A percentile compares a stretch with the other conserved stretches of the same genome.
Conservation (phyloP, 2,888 invertebrate genomes). For the Anorthoa munda region DNA sequence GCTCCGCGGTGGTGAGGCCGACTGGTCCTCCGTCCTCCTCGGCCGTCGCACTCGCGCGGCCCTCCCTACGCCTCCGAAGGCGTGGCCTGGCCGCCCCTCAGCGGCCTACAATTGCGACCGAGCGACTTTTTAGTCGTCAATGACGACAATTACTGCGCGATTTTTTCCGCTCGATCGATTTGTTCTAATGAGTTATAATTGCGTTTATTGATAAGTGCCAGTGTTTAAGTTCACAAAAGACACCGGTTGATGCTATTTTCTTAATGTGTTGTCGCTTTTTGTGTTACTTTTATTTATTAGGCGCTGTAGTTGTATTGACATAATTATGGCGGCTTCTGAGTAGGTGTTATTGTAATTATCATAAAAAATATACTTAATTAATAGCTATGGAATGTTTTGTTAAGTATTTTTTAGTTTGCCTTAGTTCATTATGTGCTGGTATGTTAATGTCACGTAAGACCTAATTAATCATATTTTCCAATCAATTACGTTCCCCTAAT, state of each 20-base stretch:
- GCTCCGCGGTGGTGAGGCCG: conserved; percentile 84
- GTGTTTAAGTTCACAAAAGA: conserved; percentile 59
- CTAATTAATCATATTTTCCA: conserved; percentile 2
- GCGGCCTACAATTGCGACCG: conserved; percentile 65
- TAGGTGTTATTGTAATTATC: conserved; percentile 56
- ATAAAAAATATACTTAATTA: conserved; percentile 40
- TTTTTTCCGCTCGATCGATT: conserved; percentile 83
- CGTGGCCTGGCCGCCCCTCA: conserved; percentile 79
- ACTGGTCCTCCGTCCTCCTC: conserved; percentile 88
- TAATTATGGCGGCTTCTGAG: conserved; percentile 49
- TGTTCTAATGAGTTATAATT: conserved; percentile 86
- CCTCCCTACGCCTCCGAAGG: conserved; percentile 88
- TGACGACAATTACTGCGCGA: conserved; percentile 77
- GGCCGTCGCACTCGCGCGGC: conserved; percentile 75
- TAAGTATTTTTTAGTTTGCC: background rate
- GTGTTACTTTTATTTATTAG: conserved; percentile 58
- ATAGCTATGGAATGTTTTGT: conserved; percentile 30
- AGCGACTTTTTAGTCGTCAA: conserved; percentile 80
- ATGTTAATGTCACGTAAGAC: background rate
- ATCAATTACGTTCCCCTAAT: background rate
- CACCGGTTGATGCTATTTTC: conserved; percentile 69
- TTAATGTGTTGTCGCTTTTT: conserved; percentile 61
- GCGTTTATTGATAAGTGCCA: conserved; percentile 82
- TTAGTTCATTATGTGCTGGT: conserved; percentile 6
- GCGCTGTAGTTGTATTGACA: conserved; percentile 49